phyloP scores from a whole-genome alignment of 2,113 vertebrate species.

The Prinia subflava region DNA sequence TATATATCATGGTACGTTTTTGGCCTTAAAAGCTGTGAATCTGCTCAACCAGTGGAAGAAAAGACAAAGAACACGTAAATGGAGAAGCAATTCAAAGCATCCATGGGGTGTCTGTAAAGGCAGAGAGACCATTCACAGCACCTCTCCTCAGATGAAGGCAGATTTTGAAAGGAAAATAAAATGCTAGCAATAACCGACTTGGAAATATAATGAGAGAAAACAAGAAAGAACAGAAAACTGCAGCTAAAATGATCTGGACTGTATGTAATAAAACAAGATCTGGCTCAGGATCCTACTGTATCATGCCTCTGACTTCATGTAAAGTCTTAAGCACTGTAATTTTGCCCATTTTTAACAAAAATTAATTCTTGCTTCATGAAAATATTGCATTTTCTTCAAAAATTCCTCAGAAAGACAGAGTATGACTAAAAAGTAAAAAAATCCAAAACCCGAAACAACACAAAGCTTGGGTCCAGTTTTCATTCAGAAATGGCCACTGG shows the following conservation, averaged over 20 bases:
- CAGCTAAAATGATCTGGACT: not conserved
- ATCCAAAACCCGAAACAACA: accelerated
- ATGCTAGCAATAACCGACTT: not conserved
- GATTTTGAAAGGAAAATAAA: not conserved
- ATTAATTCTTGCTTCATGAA: not conserved
- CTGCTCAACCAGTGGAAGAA: not conserved
- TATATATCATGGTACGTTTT: not conserved
- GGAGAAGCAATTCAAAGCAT: not conserved
- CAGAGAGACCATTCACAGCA: not conserved
- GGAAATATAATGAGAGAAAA: not conserved
- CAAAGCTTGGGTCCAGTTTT: not conserved
- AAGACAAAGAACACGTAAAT: not conserved
- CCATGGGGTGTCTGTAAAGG: not conserved
- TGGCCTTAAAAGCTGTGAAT: not conserved
- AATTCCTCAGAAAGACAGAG: not conserved
- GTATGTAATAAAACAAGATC: not conserved
- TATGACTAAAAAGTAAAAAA: not conserved
- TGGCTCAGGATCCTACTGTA: not conserved
- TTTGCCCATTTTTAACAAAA: not conserved
- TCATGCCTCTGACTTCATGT: not conserved
- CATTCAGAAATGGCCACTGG: not conserved
- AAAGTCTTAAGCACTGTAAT: not conserved
- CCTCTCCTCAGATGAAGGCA: not conserved
- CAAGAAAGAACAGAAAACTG: not conserved
- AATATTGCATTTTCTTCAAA: not conserved